Evolutionary conservation across 2,888 invertebrate species (phyloP), one percentile per base, ranked within the genome.

Genomic region (Hemithea aestivaria): DNA sequence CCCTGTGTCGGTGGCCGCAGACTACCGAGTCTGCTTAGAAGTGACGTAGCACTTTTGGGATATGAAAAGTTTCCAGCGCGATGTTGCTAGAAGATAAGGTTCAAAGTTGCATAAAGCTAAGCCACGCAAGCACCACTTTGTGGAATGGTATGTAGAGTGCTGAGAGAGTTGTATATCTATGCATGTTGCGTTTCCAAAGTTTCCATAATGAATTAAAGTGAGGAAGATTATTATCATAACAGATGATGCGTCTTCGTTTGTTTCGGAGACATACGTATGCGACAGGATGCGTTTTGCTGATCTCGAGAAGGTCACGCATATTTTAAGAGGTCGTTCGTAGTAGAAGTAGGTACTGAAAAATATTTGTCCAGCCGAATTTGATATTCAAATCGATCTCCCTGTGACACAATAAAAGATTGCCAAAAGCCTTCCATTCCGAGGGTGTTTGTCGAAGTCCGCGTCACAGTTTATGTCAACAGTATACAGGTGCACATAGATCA

Each of bases 1-100:
- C 50, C 35, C 39, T 41, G 40, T 44, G 60, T 55, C 55, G 53
- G 62, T 63, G 60, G 56, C 61, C 63, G 61, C 47, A 61, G 58
- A 56, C 59, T 58, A 59, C 57, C 60, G 63, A 62, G 67, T 70
- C 69, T 73, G 73, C 69, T 71, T 64, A 68, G 60, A 45, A 54
- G 65, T 79, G 78, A 81, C 77, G 79, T 73, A 62, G 73, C 67
- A 66, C 60, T 58, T 64, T 65, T 63, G 45, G 55, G 50, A 48
- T 42, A 60, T 43, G 48, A 58, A 62, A 60, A 58, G 58, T 53
- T 51, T 50, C 56, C 58, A 56, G 50, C 49, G 59, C 55, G 52
- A 62, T 49, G 47, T 35, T 35, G 44, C 53, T 40, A 46, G 46
- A 49, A 35, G 30, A 48, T 48, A 56, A 48, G 45, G 54, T 49